phyloP scores from a whole-genome alignment of 1,140 invertebrate species.

The Anastrepha ludens region DNA sequence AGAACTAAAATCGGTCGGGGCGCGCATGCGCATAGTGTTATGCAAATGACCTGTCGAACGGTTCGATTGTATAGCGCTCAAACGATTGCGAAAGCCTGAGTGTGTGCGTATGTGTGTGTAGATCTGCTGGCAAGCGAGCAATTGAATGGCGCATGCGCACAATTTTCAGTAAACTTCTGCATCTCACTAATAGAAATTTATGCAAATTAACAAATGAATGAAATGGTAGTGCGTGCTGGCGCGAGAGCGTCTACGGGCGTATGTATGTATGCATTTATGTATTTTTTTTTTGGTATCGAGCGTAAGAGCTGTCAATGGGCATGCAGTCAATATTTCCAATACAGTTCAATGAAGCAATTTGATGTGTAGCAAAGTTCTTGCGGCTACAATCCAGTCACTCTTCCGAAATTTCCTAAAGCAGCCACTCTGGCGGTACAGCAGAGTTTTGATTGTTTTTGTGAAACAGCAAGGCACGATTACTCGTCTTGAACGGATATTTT shows the following conservation, averaged over 20 bases:
- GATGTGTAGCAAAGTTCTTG: neutral
- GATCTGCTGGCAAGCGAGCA: neutral
- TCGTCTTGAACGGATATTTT: neutral
- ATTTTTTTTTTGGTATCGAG: neutral
- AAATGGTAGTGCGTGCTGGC: neutral
- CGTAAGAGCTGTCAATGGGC: neutral
- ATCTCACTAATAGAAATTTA: slow-evolving; percentile 17
- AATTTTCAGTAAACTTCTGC: slow-evolving; percentile 27
- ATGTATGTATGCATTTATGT: neutral
- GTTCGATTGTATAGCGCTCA: slow-evolving; percentile 24
- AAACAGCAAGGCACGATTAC: too few relatives aligned
- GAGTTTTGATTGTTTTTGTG: neutral
- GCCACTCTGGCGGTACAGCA: neutral
- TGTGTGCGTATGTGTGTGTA: neutral
- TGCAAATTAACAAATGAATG: slow-evolving; percentile 48
- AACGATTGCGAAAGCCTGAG: neutral
- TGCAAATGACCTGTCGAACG: slow-evolving; percentile 70
- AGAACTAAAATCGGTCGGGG: slow-evolving; percentile 42
- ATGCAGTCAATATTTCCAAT: slow-evolving; percentile 27
- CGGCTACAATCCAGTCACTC: neutral
- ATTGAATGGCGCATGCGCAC: slow-evolving; percentile 48
- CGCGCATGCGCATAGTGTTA: slow-evolving; percentile 63
- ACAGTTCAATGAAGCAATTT: neutral
- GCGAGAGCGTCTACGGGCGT: neutral
- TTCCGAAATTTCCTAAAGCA: neutral